Evolutionary conservation across 2,113 vertebrate genomes (phyloP).

Genomic region (Meleagris gallopavo): DNA sequence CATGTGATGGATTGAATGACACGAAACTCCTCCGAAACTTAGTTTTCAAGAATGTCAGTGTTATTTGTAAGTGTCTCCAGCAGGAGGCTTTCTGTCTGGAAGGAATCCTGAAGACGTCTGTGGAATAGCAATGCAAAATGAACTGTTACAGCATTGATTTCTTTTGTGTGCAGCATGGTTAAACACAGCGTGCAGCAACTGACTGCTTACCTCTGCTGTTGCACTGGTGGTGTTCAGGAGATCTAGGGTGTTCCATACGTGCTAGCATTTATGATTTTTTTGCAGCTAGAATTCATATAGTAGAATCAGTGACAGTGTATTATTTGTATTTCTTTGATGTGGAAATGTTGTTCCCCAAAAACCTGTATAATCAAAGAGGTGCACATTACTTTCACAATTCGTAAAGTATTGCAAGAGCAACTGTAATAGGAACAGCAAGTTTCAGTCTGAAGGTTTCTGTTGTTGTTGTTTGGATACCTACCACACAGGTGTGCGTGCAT

Average conservation of each 20-base stretch:
- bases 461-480: not conserved
- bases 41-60: not conserved
- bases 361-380: not conserved
- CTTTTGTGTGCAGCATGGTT: not conserved
- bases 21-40: not conserved
- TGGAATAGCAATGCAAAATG: not conserved
- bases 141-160: not conserved
- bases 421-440: not conserved
- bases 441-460: not conserved
- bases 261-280: not conserved
- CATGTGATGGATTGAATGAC: not conserved
- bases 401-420: not conserved
- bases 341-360: not conserved
- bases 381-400: not conserved
- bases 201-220: not conserved
- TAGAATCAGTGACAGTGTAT: not conserved
- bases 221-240: not conserved
- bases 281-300: not conserved
- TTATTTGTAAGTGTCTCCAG: constrained; percentile 27
- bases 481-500: accelerated
- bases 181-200: not conserved
- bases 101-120: not conserved
- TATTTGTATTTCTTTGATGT: not conserved
- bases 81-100: constrained; percentile 16
- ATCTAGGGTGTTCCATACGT: accelerated